Percentiles rank a stretch among this genome's conserved stretches.
Evolutionary conservation across 2,888 invertebrate genomes (phyloP).

Genomic region (Timandra comae): DNA sequence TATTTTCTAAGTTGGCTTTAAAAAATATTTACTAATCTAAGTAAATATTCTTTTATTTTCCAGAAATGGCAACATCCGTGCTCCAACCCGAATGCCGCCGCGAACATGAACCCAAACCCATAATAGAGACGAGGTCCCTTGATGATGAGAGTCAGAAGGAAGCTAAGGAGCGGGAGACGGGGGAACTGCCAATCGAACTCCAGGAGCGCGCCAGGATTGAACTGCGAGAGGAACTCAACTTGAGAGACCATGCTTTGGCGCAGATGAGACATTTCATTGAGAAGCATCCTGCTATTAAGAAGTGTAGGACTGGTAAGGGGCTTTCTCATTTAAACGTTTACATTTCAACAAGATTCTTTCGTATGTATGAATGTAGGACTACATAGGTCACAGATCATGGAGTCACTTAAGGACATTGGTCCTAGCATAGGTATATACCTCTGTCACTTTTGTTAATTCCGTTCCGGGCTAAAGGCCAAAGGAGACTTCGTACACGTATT

Average conservation of each 20-base stretch:
- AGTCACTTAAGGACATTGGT: too few species aligned
- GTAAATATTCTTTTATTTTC: constrained; percentile 16
- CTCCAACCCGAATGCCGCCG: constrained; percentile 60
- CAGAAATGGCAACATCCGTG: constrained; percentile 67
- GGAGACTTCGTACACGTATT: too few species aligned
- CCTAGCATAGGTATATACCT: too few species aligned
- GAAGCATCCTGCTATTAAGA: constrained; percentile 88
- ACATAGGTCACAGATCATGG: too few species aligned
- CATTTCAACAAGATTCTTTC: too few species aligned
- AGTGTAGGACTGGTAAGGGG: constrained; percentile 87
- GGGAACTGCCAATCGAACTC: constrained; percentile 73
- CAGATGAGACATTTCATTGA: constrained; percentile 90
- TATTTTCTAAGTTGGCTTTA: too few species aligned
- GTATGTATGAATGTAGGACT: too few species aligned
- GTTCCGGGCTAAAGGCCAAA: too few species aligned
- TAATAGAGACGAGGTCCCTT: constrained; percentile 44
- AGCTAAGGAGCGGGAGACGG: constrained; percentile 56
- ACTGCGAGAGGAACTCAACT: constrained; percentile 86
- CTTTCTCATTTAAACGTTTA: too few species aligned
- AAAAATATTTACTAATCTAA: too few species aligned
- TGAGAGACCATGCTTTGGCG: constrained; percentile 83
- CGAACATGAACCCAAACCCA: constrained; percentile 49
- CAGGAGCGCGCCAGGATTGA: constrained; percentile 82
- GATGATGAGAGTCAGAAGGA: constrained; percentile 61
- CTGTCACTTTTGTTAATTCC: too few species aligned